Evolutionary conservation across 2,888 invertebrate species (phyloP), one percentile per base, ranked within the genome.

Genomic region (Stenurella melanura): DNA sequence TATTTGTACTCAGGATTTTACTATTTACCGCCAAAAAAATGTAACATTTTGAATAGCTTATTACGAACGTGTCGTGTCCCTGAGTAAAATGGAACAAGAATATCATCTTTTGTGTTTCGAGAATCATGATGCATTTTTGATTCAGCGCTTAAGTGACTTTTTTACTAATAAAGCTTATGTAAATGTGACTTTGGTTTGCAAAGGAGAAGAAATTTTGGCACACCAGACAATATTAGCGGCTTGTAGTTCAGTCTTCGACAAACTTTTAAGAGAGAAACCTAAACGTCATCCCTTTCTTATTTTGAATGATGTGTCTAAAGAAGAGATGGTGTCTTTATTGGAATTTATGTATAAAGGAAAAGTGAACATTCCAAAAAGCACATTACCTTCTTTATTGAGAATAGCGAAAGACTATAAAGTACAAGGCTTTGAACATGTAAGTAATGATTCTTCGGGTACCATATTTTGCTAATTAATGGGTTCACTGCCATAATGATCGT

Each of bases 281-380:
- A 19, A 70, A 4, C 30, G 12, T 15, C 26, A 70, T 15, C 70
- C 70, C 12, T 12, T 38, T 15, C 1, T 70, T 60, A 17, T 70
- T 60, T 60, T 70, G 1, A 4, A 18, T 18, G 70, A 70, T 38
- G 60, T 70, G 19, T n/a, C 60, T 0, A 57, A 58, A 38, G n/a
- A n/a, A 12, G 19, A 57, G 3, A 58, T 70, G 38, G 1, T 19
- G 9, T 2, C 12, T 6, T 2, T 70, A 60, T 10, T 70, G 15
- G 19, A 70, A 19, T 70, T 60, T 58, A 42, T 70, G 9, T 70
- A 70, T 19, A 18, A 60, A 38, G 70, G 70, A 15, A 58, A 12
- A 12, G 19, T 57, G 12, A 56, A 58, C n/a, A 11, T 70, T 38
- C 12, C 38, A 11, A 30, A 11, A 9, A 19, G 0, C n/a, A 9